These are phyloP conservation scores for Anaspis maculata DNA, from an alignment of 2,888 invertebrate species.

Conservation along the genomic window DNA sequence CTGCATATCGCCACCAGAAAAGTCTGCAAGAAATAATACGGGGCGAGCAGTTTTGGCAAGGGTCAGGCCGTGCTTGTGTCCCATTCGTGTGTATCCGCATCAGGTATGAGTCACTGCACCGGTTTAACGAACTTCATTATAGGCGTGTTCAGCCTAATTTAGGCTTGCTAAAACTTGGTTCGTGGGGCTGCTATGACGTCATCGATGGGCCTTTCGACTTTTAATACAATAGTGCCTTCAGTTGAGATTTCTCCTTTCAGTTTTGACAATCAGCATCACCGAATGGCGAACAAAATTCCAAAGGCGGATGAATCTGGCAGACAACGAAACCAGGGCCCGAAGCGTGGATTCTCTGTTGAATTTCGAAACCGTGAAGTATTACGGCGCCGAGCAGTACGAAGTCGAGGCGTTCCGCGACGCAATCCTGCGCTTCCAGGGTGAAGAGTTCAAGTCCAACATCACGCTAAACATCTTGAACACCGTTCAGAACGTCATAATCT, in stretches of 20 bases:
- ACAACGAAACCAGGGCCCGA: slow-evolving; percentile 84
- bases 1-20: too few species aligned
- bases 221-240: too few species aligned
- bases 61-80: too few species aligned
- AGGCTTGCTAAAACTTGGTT: too few species aligned
- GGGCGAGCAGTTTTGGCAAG: too few species aligned
- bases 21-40: too few species aligned
- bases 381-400: slow-evolving; percentile 90
- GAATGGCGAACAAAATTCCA: slow-evolving; percentile 98
- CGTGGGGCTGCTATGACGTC: too few species aligned
- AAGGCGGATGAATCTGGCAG: slow-evolving; percentile 86
- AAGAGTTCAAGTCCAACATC: slow-evolving; percentile 82
- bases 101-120: too few species aligned
- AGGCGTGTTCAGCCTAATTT: too few species aligned
- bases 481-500: slow-evolving; percentile 84
- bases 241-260: slow-evolving; percentile 46
- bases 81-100: too few species aligned
- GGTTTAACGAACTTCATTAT: too few species aligned
- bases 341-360: slow-evolving; percentile 95
- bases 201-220: too few species aligned
- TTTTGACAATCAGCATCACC: slow-evolving; percentile 79
- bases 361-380: slow-evolving; percentile 98
- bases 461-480: slow-evolving; percentile 87
- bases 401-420: slow-evolving; percentile 75
- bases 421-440: slow-evolving; percentile 81